A percentile compares a stretch with the other conserved stretches of the same genome.
Evolutionary conservation across 2,888 invertebrate genomes (phyloP).

Genomic region (Cataglyphis rosenhaueri): DNA sequence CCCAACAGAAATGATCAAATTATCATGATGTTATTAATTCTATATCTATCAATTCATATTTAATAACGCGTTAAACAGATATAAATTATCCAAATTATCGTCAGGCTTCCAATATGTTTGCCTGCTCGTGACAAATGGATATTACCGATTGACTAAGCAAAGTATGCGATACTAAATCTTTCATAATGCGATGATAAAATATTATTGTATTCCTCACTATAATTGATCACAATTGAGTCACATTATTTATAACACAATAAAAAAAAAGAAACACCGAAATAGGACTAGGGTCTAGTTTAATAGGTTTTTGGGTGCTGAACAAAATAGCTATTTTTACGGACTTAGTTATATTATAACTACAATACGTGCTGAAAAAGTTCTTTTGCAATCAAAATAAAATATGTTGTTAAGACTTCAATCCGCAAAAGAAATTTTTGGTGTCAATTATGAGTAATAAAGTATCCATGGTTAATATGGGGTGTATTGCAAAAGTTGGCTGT

Average conservation of each 20-base stretch:
- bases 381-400: no score
- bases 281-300: no score
- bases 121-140: not conserved
- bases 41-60: constrained; percentile 28
- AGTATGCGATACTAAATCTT: not conserved
- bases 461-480: no score
- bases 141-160: constrained; percentile 5
- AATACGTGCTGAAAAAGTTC: no score
- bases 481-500: no score
- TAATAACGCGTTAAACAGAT: constrained; percentile 41
- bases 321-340: no score
- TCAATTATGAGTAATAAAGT: no score
- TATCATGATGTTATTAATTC: constrained; percentile 42
- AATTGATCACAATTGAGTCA: not conserved
- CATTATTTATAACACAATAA: not conserved
- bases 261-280: not conserved
- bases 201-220: not conserved
- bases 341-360: no score
- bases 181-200: not conserved
- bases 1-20: constrained; percentile 40
- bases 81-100: constrained; percentile 44
- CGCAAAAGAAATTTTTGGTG: no score
- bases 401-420: no score
- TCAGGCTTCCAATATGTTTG: not conserved
- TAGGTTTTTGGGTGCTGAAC: no score